These are phyloP conservation scores for Microcebus jonahi DNA, from an alignment of 2,113 vertebrate species.

Conservation along the genomic window DNA sequence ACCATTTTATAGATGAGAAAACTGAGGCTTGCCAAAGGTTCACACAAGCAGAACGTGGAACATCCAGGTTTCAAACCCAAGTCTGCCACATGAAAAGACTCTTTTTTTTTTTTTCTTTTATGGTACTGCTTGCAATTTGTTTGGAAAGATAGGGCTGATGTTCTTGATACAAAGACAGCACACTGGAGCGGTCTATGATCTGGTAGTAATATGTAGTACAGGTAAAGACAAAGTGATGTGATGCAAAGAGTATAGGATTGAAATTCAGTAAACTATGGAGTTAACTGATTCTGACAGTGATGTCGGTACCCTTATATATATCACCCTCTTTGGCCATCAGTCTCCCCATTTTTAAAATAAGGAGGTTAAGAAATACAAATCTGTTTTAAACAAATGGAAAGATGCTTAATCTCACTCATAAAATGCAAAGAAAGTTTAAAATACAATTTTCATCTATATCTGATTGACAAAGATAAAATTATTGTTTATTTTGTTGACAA, in stretches of 20 bases:
- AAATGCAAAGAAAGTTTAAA: constrained; percentile 25
- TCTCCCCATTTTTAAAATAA: not conserved
- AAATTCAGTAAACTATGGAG: constrained; percentile 10
- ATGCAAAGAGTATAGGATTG: not conserved
- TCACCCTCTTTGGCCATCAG: not conserved
- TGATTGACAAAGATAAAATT: not conserved
- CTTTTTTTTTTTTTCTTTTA: not conserved
- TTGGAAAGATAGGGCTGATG: not conserved
- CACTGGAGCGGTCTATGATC: not conserved
- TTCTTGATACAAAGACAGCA: not conserved
- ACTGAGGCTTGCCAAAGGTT: not conserved
- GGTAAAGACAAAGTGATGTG: not conserved
- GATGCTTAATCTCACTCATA: not conserved
- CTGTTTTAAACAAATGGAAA: not conserved
- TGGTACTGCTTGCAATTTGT: not conserved
- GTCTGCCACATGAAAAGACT: not conserved
- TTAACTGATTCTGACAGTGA: not conserved
- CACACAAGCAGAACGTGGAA: not conserved
- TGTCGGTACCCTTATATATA: not conserved
- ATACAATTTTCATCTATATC: not conserved
- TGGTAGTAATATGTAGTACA: not conserved
- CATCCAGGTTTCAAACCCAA: not conserved
- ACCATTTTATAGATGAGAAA: not conserved
- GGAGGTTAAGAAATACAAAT: not conserved
- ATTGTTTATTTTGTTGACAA: not conserved